A percentile compares a stretch with the other conserved stretches of the same genome.
Conservation (phyloP, 1,140 invertebrate species). For the Leptinotarsa undecemlineata region DNA sequence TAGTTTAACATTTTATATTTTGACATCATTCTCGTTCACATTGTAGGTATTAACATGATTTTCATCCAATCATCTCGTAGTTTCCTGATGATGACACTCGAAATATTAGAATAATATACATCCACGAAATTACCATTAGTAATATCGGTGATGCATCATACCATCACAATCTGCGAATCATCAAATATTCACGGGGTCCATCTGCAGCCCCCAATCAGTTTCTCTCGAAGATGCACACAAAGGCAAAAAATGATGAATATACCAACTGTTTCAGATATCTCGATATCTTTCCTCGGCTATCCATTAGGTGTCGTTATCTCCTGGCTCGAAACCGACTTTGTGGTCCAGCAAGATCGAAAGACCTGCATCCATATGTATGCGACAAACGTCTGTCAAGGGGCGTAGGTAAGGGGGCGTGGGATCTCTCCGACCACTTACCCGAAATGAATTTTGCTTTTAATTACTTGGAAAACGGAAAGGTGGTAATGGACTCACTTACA, state of each 20-base stretch:
- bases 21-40: too few species aligned
- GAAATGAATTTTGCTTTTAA: constrained; percentile 12
- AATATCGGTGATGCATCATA: background rate
- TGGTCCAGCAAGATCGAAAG: constrained; percentile 30
- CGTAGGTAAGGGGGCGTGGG: constrained; percentile 14
- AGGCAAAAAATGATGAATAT: constrained; percentile 13
- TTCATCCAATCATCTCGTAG: too few species aligned
- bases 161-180: background rate
- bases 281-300: constrained; percentile 9
- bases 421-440: constrained; percentile 7
- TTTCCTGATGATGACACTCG: too few species aligned
- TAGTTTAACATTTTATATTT: too few species aligned
- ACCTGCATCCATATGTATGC: constrained; percentile 50
- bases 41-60: too few species aligned
- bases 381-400: constrained; percentile 41
- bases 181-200: background rate
- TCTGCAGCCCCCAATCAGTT: background rate
- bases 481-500: constrained; percentile 5
- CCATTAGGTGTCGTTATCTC: constrained; percentile 9
- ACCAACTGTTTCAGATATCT: constrained; percentile 10
- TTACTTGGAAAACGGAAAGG: background rate
- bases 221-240: background rate
- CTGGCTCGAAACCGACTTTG: background rate
- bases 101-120: too few species aligned
- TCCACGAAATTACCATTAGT: too few species aligned